Base-by-base conservation (phyloP, 2,797 vertebrate species). In the Chaunax sp. region DNA sequence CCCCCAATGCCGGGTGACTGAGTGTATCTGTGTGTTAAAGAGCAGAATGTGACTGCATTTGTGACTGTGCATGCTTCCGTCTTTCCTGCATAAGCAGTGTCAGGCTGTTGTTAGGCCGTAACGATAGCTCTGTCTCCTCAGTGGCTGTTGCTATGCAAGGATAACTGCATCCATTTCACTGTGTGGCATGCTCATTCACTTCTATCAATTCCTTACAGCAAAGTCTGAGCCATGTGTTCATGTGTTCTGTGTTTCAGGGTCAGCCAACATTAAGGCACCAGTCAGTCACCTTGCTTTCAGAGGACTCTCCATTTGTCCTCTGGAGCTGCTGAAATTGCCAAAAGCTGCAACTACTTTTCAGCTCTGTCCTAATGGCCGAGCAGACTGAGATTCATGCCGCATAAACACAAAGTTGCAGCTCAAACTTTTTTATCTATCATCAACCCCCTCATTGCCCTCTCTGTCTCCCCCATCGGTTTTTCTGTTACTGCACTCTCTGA, bases 61-160 rank as follows among this genome's bases (percentile, higher is more conserved):
- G 63, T 63, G 38, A 50, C 25, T 46, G 3, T 41, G 30, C 65
- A 26, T 45, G 22, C 59, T 54, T 71, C 49, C 43, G 60, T 65
- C 22, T 64, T 41, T 75, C 68, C 71, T 80, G 66, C 59, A 74
- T 83, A 73, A 75, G 60, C 67, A 72, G 67, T 50, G 71, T 66
- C 50, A 51, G 58, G 52, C 61, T 80, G 72, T 75, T 75, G 75
- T 79, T 51, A 46, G 65, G 67, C 22, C 9, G 26, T 54, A 74
- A 86, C 83, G 87, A 80, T 72, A 82, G 69, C 63, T 65, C 62
- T 25, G 75, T 89, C 67, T 84, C 82, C 74, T 82, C 43, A 61
- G 58, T 26, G 59, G 73, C 68, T 80, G 81, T 78, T 79, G 77
- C 77, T 77, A 75, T 68, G 74, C 9, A 15, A 67, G 59, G 71